phyloP scores from a whole-genome alignment of 2,797 vertebrate genomes.

The Decapterus maruadsi region DNA sequence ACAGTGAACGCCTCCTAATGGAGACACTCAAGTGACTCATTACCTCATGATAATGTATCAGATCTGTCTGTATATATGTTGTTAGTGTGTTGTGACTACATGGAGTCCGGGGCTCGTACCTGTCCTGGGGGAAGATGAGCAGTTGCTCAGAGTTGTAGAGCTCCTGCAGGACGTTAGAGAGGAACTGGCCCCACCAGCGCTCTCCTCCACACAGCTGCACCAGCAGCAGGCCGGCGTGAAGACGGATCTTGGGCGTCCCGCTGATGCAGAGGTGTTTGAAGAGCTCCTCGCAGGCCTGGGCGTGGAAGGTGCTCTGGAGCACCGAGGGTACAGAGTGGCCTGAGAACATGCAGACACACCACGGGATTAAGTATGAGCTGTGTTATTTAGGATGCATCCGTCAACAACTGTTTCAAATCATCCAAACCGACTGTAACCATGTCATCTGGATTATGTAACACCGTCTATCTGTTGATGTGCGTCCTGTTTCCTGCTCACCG shows the following conservation, averaged over 20 bases:
- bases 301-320: slow-evolving; percentile 96
- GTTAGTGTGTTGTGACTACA: too few relatives aligned
- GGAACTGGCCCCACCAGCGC: slow-evolving; percentile 99
- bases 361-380: background rate
- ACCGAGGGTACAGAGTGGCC: slow-evolving; percentile 96
- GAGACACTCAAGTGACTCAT: too few relatives aligned
- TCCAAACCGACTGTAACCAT: background rate
- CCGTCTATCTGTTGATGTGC: background rate
- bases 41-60: background rate
- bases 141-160: slow-evolving; percentile 99
- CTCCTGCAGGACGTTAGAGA: slow-evolving; percentile 98
- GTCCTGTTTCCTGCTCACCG: slow-evolving; percentile 82
- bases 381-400: background rate
- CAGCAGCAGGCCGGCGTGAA: slow-evolving; percentile 95
- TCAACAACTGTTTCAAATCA: background rate
- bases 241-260: slow-evolving; percentile 96
- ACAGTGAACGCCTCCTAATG: too few relatives aligned
- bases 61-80: too few relatives aligned
- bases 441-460: background rate
- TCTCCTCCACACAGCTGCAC: slow-evolving; percentile 98
- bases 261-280: slow-evolving; percentile 99
- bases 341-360: slow-evolving; percentile 62
- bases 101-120: slow-evolving; percentile 79
- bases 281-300: slow-evolving; percentile 97
- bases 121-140: slow-evolving; percentile 98